Conservation (phyloP, 2,797 vertebrate species). For the Etheostoma perlongum region DNA sequence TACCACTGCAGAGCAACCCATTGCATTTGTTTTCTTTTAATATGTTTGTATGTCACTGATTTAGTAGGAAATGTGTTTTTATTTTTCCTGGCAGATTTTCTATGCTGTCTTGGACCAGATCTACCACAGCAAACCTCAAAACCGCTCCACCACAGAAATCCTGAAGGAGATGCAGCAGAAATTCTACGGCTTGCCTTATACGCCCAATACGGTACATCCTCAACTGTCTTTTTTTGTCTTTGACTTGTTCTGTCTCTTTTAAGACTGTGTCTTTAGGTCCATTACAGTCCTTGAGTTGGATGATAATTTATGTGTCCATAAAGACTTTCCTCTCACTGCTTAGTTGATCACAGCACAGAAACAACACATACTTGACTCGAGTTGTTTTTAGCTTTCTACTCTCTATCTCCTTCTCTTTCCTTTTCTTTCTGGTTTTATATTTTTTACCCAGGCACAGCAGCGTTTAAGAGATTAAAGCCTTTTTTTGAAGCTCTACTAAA, state of each 20-base stretch:
- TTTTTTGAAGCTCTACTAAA: conserved; percentile 71
- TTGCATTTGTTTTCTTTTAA: background rate
- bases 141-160: conserved; percentile 91
- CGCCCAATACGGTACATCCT: conserved; percentile 89
- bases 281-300: conserved; percentile 51
- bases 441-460: conserved; percentile 61
- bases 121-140: conserved; percentile 92
- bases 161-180: conserved; percentile 93
- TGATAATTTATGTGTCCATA: conserved; percentile 59
- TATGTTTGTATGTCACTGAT: background rate
- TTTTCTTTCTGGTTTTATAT: conserved; percentile 64
- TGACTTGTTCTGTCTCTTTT: conserved; percentile 11
- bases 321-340: conserved; percentile 33
- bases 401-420: conserved; percentile 7
- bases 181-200: conserved; percentile 93
- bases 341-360: conserved; percentile 36
- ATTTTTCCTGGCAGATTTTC: conserved; percentile 87
- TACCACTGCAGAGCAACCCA: no score
- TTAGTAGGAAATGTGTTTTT: background rate
- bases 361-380: conserved; percentile 28
- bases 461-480: conserved; percentile 80
- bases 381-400: conserved; percentile 18
- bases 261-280: conserved; percentile 27
- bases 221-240: background rate
- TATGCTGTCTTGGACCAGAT: conserved; percentile 96